Percentiles rank a stretch among this genome's conserved stretches.
These are phyloP conservation scores for Sciurus niger DNA, from an alignment of 2,113 vertebrate genomes.

Conservation along the genomic window DNA sequence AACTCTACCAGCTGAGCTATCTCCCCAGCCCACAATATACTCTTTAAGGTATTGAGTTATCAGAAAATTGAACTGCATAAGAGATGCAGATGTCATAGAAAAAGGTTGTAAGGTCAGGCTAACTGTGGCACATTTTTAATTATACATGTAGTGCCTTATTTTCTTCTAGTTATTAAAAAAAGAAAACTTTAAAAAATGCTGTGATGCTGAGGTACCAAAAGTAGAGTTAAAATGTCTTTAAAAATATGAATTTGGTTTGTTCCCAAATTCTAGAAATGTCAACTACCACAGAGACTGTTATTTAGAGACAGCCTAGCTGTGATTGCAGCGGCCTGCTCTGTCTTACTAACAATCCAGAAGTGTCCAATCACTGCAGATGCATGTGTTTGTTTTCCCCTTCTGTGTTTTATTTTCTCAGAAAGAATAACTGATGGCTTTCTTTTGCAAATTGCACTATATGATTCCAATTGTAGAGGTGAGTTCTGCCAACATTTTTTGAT, in stretches of 20 bases:
- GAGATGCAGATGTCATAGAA: not conserved
- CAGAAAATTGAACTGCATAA: conserved; percentile 28
- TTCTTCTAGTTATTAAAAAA: conserved; percentile 55
- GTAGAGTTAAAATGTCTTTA: conserved; percentile 57
- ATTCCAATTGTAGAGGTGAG: conserved; percentile 38
- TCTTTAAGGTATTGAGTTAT: not conserved
- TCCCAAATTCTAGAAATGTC: conserved; percentile 29
- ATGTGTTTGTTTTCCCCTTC: not conserved
- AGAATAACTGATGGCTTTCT: conserved; percentile 55
- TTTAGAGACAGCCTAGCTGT: conserved; percentile 7
- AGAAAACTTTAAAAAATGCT: not conserved
- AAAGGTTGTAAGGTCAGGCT: not conserved
- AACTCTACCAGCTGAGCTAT: too few species aligned
- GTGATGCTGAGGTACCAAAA: not conserved
- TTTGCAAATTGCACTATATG: conserved; percentile 52
- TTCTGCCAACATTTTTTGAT: conserved; percentile 46
- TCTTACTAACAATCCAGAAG: not conserved
- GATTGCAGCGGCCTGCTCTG: not conserved
- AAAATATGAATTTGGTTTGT: conserved; percentile 54
- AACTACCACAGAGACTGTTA: not conserved
- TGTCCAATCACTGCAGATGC: not conserved
- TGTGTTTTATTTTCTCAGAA: conserved; percentile 61
- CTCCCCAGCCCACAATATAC: too few species aligned
- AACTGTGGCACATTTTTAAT: not conserved
- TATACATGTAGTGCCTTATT: not conserved